phyloP scores from a whole-genome alignment of 2,888 invertebrate genomes.

The Caenorhabditis wallacei region DNA sequence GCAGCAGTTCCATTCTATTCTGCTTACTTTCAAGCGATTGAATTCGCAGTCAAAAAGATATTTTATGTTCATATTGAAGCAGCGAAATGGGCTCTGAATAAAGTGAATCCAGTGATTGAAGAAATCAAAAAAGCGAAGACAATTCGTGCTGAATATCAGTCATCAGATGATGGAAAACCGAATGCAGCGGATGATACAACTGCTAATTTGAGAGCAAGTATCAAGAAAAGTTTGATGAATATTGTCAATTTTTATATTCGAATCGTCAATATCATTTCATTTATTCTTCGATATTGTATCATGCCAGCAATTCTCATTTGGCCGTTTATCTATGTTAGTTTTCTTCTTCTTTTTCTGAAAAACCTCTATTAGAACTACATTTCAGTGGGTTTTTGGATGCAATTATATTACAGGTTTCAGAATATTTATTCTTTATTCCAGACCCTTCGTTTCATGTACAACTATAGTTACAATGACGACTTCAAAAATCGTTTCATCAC shows the following conservation, averaged over 20 bases:
- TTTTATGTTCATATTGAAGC: constrained; percentile 61
- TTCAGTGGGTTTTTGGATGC: too few species aligned
- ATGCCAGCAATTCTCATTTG: constrained; percentile 58
- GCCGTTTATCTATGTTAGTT: constrained; percentile 63
- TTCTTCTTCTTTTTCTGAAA: too few species aligned
- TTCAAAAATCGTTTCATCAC: constrained; percentile 75
- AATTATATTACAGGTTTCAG: too few species aligned
- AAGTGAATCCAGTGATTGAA: constrained; percentile 54
- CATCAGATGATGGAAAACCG: constrained; percentile 37
- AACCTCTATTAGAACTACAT: too few species aligned
- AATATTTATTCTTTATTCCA: constrained; percentile 33
- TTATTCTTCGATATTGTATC: constrained; percentile 50
- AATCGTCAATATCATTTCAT: constrained; percentile 53
- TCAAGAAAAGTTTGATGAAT: constrained; percentile 55
- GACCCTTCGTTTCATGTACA: constrained; percentile 70
- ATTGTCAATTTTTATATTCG: constrained; percentile 55
- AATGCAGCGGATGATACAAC: constrained; percentile 62
- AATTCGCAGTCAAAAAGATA: constrained; percentile 56
- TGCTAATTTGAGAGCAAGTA: constrained; percentile 57
- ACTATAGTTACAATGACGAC: constrained; percentile 70
- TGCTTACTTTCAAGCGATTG: constrained; percentile 60
- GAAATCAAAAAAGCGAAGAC: constrained; percentile 57
- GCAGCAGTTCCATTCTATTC: constrained; percentile 64
- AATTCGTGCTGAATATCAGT: constrained; percentile 34
- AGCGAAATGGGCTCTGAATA: constrained; percentile 56